Conservation (phyloP, 1,140 invertebrate genomes). For the Hestina assimilis region DNA sequence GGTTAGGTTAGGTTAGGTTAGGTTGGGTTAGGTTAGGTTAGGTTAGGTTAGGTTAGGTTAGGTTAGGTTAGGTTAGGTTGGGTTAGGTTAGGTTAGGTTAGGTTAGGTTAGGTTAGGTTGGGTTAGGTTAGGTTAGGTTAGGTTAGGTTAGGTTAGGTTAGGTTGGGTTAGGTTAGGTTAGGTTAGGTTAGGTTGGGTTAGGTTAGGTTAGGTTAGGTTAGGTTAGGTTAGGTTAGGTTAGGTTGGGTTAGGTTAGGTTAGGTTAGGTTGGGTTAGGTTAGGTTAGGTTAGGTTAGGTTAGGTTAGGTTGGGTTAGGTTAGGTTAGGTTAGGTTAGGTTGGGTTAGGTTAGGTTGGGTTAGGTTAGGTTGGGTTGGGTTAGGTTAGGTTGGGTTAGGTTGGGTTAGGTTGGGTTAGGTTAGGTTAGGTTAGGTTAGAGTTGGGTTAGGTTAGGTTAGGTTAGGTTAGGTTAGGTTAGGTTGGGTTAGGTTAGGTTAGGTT, state of each 20-base stretch:
- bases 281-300: constrained; percentile 36
- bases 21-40: constrained; percentile 28
- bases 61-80: constrained; percentile 37
- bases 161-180: constrained; percentile 46
- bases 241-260: constrained; percentile 55
- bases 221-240: constrained; percentile 17
- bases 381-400: constrained; percentile 29
- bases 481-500: constrained; percentile 30
- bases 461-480: constrained; percentile 26
- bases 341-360: constrained; percentile 31
- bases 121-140: constrained; percentile 38
- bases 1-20: constrained; percentile 15
- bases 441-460: constrained; percentile 41
- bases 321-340: constrained; percentile 36
- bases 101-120: constrained; percentile 49
- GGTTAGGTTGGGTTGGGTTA: constrained; percentile 35
- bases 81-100: constrained; percentile 52
- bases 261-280: constrained; percentile 37
- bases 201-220: constrained; percentile 4
- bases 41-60: constrained; percentile 38
- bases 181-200: constrained; percentile 49
- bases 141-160: constrained; percentile 32
- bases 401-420: constrained; percentile 42
- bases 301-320: constrained; percentile 34
- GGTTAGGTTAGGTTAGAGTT: too few species aligned